Base-by-base conservation (phyloP, 2,888 invertebrate species). In the Harmothoe impar region DNA sequence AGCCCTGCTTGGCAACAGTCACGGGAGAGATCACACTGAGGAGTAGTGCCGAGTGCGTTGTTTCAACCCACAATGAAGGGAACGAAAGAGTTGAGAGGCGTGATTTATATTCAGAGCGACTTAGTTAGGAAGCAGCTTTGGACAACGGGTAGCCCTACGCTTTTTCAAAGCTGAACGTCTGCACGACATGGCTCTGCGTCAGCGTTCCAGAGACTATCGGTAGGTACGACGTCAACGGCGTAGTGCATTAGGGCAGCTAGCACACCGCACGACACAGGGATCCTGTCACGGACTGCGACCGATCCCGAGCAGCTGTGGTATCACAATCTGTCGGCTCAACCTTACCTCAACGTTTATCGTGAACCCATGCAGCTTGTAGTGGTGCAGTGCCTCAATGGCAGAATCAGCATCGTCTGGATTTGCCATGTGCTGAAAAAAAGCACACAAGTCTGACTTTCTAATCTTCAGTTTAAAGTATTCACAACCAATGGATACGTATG, bases 261-360 rank as follows among this genome's bases (percentile, higher is more conserved):
- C 3, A 25, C 72, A 29, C 72, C 31, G 29, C 31, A 3, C 15
- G 15, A 72, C 72, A 25, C 72, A 5, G 72, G 72, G 29, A n/a
- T 15, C 72, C 31, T 25, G 29, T 72, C 25, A 72, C 29, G 25
- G 72, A 72, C 72, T 29, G 29, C 15, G 72, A 72, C 29, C 25
- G 25, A 29, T 29, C 25, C 20, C 15, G 0, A n/a, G 17, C 31
- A 25, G 5, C 72, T 29, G 3, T 72, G 31, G 29, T n/a, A 29
- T 7, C 31, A 15, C 5, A 72, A 72, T 29, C 72, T 29, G 72
- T 29, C 15, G 72, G 72, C 31, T 72, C n/a, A 62, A 62, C 62
- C 92, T 91, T 93, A 95, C 94, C 94, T 95, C 95, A 20, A 95
- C 95, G 92, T 94, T 94, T 89, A 95, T 95, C 89, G 94, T 93